phyloP scores from a whole-genome alignment of 2,797 vertebrate genomes.

The Menidia menidia region DNA sequence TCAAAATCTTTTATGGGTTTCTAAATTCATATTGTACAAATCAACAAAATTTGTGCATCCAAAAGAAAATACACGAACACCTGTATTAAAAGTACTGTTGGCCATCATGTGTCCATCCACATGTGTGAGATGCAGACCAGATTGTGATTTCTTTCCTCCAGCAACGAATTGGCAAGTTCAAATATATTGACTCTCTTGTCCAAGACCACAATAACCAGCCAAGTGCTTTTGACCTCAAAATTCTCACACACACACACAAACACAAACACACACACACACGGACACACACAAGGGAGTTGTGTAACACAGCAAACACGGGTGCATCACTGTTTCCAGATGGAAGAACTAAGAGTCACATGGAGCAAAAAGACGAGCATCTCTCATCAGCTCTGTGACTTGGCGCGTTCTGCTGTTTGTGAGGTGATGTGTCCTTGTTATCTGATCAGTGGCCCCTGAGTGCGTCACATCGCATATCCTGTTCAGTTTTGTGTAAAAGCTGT shows the following conservation, averaged over 20 bases:
- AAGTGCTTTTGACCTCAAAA: slow-evolving; percentile 47
- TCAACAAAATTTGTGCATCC: not conserved
- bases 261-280: slow-evolving; percentile 8
- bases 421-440: slow-evolving; percentile 1
- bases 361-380: slow-evolving; percentile 2
- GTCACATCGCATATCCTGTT: slow-evolving; percentile 10
- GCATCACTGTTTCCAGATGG: slow-evolving; percentile 53
- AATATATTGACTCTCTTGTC: slow-evolving; percentile 49
- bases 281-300: slow-evolving; percentile 44
- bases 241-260: slow-evolving; percentile 13
- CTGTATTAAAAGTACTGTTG: not conserved
- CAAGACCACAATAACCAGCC: slow-evolving; percentile 42
- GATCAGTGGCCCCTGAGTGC: not conserved
- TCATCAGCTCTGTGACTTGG: slow-evolving; percentile 13
- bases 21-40: not conserved
- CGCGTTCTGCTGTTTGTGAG: not conserved
- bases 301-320: slow-evolving; percentile 46
- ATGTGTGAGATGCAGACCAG: slow-evolving; percentile 30
- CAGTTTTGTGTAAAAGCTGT: not conserved
- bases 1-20: slow-evolving; percentile 18
- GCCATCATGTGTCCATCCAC: not conserved
- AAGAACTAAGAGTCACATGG: slow-evolving; percentile 15
- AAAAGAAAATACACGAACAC: not conserved
- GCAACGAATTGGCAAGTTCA: slow-evolving; percentile 48
- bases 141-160: slow-evolving; percentile 43